Evolutionary conservation across 2,113 vertebrate species (phyloP).

Genomic region (Lycocorax pyrrhopterus): DNA sequence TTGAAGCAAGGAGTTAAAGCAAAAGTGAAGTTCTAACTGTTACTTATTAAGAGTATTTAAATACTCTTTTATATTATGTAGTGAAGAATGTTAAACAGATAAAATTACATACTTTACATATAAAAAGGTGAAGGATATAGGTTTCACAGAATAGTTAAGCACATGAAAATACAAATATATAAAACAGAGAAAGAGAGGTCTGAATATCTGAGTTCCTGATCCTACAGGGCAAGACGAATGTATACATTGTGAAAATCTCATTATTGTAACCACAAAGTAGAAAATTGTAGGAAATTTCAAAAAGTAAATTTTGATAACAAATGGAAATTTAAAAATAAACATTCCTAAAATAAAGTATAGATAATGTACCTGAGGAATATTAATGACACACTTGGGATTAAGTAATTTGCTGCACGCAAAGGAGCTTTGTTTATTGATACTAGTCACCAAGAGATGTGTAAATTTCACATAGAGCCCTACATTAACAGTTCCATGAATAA

Average conservation of each 20-base stretch:
- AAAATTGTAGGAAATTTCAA: neutral
- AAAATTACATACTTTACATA: neutral
- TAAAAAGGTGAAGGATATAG: neutral
- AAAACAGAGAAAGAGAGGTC: neutral
- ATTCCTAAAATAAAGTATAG: neutral
- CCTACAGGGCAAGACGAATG: neutral
- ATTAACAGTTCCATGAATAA: neutral
- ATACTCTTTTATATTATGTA: neutral
- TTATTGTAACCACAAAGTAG: neutral
- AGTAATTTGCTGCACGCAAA: neutral
- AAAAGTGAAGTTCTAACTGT: neutral
- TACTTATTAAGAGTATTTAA: neutral
- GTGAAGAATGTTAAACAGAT: neutral
- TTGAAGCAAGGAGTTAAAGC: neutral
- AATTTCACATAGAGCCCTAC: neutral
- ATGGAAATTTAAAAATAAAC: neutral
- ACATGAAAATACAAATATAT: too few relatives aligned
- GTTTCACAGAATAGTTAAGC: neutral
- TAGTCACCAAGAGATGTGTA: neutral
- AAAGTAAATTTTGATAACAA: neutral
- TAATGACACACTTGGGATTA: neutral
- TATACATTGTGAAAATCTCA: neutral
- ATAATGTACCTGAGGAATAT: neutral
- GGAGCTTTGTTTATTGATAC: neutral
- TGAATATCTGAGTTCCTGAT: neutral